Percentiles rank a stretch among this genome's conserved stretches.
Conservation (phyloP, 2,113 vertebrate genomes). For the Perca flavescens region DNA sequence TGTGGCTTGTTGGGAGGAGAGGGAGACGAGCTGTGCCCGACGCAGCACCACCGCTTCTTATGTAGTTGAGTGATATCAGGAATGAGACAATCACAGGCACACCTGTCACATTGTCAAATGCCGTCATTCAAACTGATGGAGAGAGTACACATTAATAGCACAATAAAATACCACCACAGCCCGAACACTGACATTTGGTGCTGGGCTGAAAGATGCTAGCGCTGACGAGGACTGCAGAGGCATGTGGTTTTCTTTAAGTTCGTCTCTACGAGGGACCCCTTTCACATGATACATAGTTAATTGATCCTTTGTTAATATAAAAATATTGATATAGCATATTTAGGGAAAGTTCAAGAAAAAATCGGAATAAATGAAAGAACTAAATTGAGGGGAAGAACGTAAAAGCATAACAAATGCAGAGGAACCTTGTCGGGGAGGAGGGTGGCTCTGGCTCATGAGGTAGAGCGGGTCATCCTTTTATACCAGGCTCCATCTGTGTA, state of each 20-base stretch:
- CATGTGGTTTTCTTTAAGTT: neutral
- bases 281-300: neutral
- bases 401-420: neutral
- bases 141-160: neutral
- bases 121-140: neutral
- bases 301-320: neutral
- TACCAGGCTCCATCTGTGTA: too few relatives aligned
- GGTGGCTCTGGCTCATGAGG: too few relatives aligned
- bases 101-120: conserved; percentile 1
- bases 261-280: neutral
- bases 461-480: too few relatives aligned
- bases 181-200: neutral
- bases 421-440: too few relatives aligned
- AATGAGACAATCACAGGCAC: neutral
- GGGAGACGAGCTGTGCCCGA: neutral
- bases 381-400: neutral
- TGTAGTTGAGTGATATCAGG: neutral
- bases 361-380: neutral
- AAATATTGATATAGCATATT: conserved; percentile 11
- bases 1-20: neutral
- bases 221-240: neutral
- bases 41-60: neutral
- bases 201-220: neutral
- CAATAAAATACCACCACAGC: neutral
- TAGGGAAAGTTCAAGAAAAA: neutral